Base-by-base conservation (phyloP, 2,113 vertebrate genomes). In the Anarrhichthys ocellatus region DNA sequence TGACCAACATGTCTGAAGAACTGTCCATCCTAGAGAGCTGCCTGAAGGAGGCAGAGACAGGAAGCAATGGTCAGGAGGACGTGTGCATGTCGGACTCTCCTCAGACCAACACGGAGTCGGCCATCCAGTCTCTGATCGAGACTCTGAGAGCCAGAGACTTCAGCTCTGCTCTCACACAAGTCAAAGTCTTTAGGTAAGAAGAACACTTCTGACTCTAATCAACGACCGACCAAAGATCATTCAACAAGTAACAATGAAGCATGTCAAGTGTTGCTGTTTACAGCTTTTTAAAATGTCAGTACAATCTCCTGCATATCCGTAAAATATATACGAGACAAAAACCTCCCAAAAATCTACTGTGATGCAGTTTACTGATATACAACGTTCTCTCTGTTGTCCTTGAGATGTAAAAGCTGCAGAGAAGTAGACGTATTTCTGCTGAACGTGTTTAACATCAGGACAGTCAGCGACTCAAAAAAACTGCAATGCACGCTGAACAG, bases 1-100 rank as follows among this genome's bases (percentile, higher is more conserved):
- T 99, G 71, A 97, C 97, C 94, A 98, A 99, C 91, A 99, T 99
- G 98, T 99, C 98, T 2, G 97, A 99, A 48, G 98, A 99, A 68
- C 96, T 99, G 63, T 96, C 96, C 46, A 87, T 96, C 56, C 89
- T 99, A 73, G 98, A 99, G 92, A 95, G 92, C 88, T 97, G 95
- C 84, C 93, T 99, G 90, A 99, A 97, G 77, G 97, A 97, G 91
- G 98, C 96, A 0, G 97, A 99, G 86, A 92, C 92, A 0, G 94
- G 93, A 4, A 94, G 92, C 1, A 96, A 97, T 54, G 93, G 89
- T 59, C 96, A 95, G 1, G 96, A 97, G 92, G 97, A 97, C 42
- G 92, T 91, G 59, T 95, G 95, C 44, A 94, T 97, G 85, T 93
- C 96, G 40, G 96, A 97, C 88, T 93, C 95, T n/a, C 96, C 95